Percentiles rank a stretch among this genome's conserved stretches.
Evolutionary conservation across 1,140 invertebrate species (phyloP).

Genomic region (Charaxes varanes): DNA sequence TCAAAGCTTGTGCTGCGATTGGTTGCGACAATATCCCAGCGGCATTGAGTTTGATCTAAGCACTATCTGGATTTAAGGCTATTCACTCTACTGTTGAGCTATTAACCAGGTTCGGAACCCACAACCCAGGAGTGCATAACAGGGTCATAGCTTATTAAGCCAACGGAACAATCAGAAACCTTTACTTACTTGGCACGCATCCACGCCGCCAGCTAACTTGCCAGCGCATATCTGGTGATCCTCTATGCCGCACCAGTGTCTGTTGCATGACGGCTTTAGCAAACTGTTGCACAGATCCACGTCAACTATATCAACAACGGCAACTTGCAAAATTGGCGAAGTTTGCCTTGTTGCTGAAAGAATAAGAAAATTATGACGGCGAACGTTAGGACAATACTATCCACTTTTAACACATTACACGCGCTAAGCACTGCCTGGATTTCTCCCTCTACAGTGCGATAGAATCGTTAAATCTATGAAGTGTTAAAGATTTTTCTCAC

Average conservation of each 20-base stretch:
- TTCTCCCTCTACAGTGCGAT: too few species aligned
- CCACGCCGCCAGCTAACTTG: constrained; percentile 32
- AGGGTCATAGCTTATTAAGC: background rate
- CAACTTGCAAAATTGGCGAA: constrained; percentile 31
- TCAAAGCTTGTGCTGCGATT: too few species aligned
- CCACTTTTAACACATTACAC: too few species aligned
- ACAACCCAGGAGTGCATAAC: constrained; percentile 9
- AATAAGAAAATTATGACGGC: background rate
- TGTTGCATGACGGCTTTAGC: constrained; percentile 23
- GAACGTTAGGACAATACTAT: too few species aligned
- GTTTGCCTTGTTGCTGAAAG: constrained; percentile 18
- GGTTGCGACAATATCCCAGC: too few species aligned
- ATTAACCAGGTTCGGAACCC: constrained; percentile 46
- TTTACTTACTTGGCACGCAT: constrained; percentile 39
- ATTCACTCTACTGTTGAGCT: too few species aligned
- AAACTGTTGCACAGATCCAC: constrained; percentile 27
- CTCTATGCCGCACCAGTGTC: constrained; percentile 27
- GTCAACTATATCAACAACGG: constrained; percentile 34
- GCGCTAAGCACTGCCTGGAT: too few species aligned
- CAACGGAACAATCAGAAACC: background rate
- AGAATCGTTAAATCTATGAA: too few species aligned
- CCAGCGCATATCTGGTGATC: constrained; percentile 40
- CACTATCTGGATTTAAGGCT: constrained; percentile 36
- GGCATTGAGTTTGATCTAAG: too few species aligned
- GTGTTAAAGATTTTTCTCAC: too few species aligned